These are phyloP conservation scores for Bhutanitis thaidina DNA, from an alignment of 2,888 invertebrate species.

Conservation along the genomic window DNA sequence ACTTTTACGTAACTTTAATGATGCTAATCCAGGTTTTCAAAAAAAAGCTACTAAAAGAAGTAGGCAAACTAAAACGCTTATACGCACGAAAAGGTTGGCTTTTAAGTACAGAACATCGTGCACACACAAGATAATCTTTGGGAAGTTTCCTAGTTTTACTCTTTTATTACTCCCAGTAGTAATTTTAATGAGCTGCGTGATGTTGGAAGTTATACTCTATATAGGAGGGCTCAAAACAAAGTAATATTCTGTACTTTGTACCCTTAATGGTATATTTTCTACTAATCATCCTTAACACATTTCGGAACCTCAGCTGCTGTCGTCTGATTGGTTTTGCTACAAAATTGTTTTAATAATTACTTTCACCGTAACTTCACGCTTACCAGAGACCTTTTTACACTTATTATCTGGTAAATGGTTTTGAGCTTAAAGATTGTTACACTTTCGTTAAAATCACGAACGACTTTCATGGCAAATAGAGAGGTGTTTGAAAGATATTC, in stretches of 20 bases:
- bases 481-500: too few relatives aligned
- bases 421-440: not conserved
- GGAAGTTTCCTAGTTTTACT: conserved; percentile 13
- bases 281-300: not conserved
- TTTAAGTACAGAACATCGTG: not conserved
- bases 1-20: too few relatives aligned
- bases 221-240: too few relatives aligned
- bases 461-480: too few relatives aligned
- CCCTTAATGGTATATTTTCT: conserved; percentile 1
- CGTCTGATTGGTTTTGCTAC: not conserved
- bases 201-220: too few relatives aligned
- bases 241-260: not conserved
- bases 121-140: conserved; percentile 5
- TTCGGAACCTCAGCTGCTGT: not conserved
- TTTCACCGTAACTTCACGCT: not conserved
- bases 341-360: not conserved
- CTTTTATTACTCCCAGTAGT: conserved; percentile 13
- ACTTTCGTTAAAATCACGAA: not conserved
- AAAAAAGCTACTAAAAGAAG: not conserved
- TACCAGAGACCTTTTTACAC: not conserved
- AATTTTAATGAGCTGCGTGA: too few relatives aligned
- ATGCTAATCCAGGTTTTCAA: too few relatives aligned
- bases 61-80: conserved; percentile 1
- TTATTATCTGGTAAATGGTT: not conserved
- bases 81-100: conserved; percentile 3